These are phyloP conservation scores for Nymphalis io DNA, from an alignment of 1,140 invertebrate species.

Conservation along the genomic window DNA sequence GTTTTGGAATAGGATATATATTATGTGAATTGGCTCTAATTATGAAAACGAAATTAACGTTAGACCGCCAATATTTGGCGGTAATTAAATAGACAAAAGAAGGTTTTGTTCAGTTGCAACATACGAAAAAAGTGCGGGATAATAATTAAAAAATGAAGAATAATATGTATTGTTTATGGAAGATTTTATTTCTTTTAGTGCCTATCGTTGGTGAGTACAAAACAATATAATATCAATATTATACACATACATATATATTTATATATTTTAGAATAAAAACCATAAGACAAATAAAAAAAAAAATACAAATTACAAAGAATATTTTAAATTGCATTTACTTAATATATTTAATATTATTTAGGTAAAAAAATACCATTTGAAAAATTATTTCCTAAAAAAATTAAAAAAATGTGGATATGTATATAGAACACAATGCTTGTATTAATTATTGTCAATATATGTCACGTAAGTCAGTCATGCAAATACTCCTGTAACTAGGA, in stretches of 20 bases:
- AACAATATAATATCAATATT: neutral
- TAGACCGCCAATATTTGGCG: constrained; percentile 44
- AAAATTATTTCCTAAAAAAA: no score
- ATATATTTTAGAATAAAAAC: neutral
- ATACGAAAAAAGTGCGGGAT: constrained; percentile 27
- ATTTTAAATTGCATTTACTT: no score
- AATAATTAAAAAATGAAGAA: constrained; percentile 43
- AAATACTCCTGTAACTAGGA: constrained; percentile 9
- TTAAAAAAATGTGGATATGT: no score
- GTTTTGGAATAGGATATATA: constrained; percentile 21
- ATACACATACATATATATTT: neutral
- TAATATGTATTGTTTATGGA: constrained; percentile 45
- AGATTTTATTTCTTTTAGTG: constrained; percentile 40
- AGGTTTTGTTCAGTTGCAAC: constrained; percentile 32
- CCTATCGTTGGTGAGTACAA: constrained; percentile 40
- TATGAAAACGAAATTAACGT: constrained; percentile 46
- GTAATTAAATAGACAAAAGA: constrained; percentile 46
- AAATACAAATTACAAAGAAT: no score
- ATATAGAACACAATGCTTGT: neutral
- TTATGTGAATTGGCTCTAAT: constrained; percentile 31
- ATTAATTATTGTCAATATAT: neutral
- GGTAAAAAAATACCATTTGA: no score
- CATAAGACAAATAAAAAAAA: neutral
- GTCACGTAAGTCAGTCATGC: neutral
- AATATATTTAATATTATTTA: no score